Evolutionary conservation across 2,888 invertebrate genomes (phyloP).

Genomic region (Cerastoderma edule): DNA sequence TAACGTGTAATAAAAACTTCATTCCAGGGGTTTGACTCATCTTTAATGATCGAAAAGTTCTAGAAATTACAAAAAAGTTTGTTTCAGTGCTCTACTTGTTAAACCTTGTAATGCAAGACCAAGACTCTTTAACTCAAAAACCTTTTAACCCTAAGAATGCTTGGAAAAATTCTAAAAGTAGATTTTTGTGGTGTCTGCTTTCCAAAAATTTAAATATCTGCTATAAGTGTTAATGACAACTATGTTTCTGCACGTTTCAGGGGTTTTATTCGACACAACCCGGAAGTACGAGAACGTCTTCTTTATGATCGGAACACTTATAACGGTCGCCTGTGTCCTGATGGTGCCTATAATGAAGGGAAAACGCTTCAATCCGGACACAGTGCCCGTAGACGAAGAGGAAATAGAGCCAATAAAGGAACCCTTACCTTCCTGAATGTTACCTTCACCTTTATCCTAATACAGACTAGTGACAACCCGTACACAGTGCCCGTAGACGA

Average conservation of each 20-base stretch:
- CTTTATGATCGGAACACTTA: constrained; percentile 6
- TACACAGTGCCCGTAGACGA: neutral
- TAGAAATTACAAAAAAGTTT: too few relatives aligned
- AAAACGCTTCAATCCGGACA: constrained; percentile 10
- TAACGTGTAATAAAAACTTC: too few relatives aligned
- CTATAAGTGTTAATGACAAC: neutral
- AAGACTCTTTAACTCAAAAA: too few relatives aligned
- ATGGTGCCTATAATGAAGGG: constrained; percentile 11
- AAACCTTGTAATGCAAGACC: too few relatives aligned
- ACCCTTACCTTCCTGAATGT: too few relatives aligned
- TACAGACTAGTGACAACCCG: constrained; percentile 10
- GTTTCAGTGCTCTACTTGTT: too few relatives aligned
- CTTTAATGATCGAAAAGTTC: too few relatives aligned
- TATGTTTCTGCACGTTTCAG: neutral
- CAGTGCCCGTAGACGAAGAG: neutral
- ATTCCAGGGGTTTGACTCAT: too few relatives aligned
- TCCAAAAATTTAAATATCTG: neutral
- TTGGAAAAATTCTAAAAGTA: too few relatives aligned
- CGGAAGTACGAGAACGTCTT: constrained; percentile 11
- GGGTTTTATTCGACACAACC: neutral
- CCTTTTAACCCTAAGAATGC: too few relatives aligned
- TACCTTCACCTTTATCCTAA: constrained; percentile 7
- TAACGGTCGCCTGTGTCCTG: constrained; percentile 10
- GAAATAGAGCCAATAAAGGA: constrained; percentile 6
- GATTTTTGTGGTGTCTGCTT: too few relatives aligned